Evolutionary conservation across 2,888 invertebrate genomes (phyloP), one percentile per base, ranked within the genome.

Genomic region (Leucophenga montana): DNA sequence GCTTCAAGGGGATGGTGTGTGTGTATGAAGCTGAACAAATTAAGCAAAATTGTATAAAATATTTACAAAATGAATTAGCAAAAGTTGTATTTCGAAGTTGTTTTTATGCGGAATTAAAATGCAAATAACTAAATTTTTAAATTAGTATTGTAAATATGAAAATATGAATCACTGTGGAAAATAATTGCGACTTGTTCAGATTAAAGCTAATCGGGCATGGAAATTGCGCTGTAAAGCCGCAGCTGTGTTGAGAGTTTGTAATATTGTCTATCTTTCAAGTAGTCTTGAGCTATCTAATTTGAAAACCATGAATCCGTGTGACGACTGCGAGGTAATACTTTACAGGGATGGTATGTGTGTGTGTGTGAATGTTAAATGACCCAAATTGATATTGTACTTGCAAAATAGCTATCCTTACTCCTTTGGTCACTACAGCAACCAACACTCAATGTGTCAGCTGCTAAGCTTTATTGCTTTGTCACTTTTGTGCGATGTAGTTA

Each of bases 391-490:
- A 27, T 27, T 27, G 27, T 27, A 27, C 27, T 27, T 27, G 27
- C 4, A 27, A n/a, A 3, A 27, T 27, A 27, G 27, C 27, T 27
- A 27, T 4, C 2, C 27, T 27, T 2, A 4, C 27, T 27, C 27
- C 27, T 27, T 27, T 27, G 27, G 27, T 27, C 27, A 27, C 3
- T 27, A 27, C 2, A 3, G 27, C 27, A 3, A 8, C 39, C 1
- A 39, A 39, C 11, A 39, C 39, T 39, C 39, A 11, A 20, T 18
- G 39, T 61, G 61, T 61, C 61, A 61, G 39, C 61, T 61, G 16
- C 20, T 39, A 39, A 61, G n/a, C 61, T 61, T 61, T n/a, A 8
- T 16, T 18, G 59, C 11, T 61, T 61, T 61, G 61, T 61, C 44
- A 54, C 54, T 54, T 20, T 6, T 54, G 20, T 9, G 8, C 8